phyloP scores from a whole-genome alignment of 2,113 vertebrate species.

The Rousettus leschenaultii region DNA sequence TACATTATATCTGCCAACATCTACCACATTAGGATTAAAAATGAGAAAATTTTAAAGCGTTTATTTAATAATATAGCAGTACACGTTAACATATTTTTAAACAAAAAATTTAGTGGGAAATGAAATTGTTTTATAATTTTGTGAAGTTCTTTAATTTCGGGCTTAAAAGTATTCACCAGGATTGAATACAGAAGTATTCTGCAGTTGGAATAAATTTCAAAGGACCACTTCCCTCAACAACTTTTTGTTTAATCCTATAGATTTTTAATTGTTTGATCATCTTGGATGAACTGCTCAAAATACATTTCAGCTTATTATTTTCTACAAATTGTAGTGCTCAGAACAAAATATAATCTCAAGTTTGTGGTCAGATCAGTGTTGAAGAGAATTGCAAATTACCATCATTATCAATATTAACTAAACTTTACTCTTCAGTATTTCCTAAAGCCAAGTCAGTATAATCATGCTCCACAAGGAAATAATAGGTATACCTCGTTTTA shows the following conservation, averaged over 20 bases:
- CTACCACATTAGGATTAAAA: neutral
- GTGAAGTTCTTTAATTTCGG: neutral
- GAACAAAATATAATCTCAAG: neutral
- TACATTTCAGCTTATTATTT: neutral
- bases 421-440: neutral
- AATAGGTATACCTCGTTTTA: neutral
- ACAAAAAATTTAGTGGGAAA: neutral
- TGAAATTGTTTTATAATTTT: neutral
- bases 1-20: neutral
- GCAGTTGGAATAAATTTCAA: neutral
- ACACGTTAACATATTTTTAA: neutral
- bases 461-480: neutral
- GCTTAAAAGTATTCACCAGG: neutral
- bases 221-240: neutral
- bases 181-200: neutral
- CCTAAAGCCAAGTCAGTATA: neutral
- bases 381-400: neutral
- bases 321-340: neutral
- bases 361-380: neutral
- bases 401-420: neutral
- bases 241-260: neutral
- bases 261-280: slow-evolving; percentile 18
- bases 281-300: neutral
- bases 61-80: neutral
- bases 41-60: slow-evolving; percentile 8